A percentile compares a stretch with the other conserved stretches of the same genome.
Conservation (phyloP, 2,113 vertebrate genomes). For the Cervus canadensis region DNA sequence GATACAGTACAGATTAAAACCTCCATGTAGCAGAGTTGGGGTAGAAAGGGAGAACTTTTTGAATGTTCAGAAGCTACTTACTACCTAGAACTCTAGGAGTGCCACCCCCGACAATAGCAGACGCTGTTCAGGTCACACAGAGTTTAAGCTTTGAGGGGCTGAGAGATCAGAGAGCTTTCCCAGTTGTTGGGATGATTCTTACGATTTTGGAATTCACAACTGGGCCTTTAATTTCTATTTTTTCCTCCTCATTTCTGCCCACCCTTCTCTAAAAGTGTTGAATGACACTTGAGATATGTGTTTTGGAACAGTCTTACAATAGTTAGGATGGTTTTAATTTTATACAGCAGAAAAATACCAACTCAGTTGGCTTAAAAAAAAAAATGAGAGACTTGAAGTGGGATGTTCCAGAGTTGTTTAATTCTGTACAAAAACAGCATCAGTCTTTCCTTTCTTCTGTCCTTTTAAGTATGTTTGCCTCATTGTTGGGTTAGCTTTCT, state of each 20-base stretch:
- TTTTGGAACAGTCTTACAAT: slow-evolving; percentile 24
- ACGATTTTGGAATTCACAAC: background rate
- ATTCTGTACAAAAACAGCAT: background rate
- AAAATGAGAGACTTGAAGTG: background rate
- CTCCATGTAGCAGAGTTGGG: background rate
- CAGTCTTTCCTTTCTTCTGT: background rate
- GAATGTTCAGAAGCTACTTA: background rate
- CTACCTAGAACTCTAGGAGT: background rate
- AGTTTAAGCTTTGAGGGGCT: background rate
- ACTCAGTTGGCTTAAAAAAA: background rate
- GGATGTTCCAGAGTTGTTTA: background rate
- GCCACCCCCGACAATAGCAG: background rate
- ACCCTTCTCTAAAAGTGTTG: background rate
- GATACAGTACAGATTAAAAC: background rate
- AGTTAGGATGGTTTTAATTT: slow-evolving; percentile 32
- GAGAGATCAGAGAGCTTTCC: background rate
- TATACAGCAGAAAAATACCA: background rate
- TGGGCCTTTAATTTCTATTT: background rate
- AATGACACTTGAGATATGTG: background rate
- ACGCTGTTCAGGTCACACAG: background rate
- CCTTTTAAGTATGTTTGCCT: background rate
- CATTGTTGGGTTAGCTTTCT: background rate
- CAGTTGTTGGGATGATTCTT: background rate
- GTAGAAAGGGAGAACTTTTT: background rate
- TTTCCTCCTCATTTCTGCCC: background rate